Conservation (phyloP, 1,140 invertebrate species). For the Steinernema feltiae region DNA sequence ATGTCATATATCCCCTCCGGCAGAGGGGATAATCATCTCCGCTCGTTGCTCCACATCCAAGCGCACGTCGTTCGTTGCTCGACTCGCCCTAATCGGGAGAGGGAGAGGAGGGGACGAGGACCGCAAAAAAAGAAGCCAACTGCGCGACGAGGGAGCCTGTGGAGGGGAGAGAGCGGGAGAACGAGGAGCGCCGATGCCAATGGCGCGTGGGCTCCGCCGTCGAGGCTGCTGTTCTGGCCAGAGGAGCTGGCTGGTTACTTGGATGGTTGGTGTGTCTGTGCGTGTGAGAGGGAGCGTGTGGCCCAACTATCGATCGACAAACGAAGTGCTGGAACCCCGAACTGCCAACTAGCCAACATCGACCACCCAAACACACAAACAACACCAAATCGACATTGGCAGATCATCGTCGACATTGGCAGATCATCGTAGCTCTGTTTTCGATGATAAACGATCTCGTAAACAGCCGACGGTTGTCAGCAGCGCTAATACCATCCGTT, state of each 20-base stretch:
- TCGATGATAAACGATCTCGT: not conserved
- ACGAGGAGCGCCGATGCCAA: not conserved
- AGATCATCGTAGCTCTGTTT: not conserved
- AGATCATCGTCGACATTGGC: not conserved
- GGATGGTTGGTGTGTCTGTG: not conserved
- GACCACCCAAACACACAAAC: conserved; percentile 2
- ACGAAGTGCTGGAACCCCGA: conserved; percentile 12
- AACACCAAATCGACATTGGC: not conserved
- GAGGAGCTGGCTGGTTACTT: not conserved
- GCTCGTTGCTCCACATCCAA: conserved; percentile 1
- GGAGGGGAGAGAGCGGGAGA: not conserved
- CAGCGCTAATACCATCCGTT: too few relatives aligned
- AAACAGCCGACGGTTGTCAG: not conserved
- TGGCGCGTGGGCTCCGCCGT: not conserved
- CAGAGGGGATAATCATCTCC: conserved; percentile 9
- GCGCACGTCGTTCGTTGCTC: not conserved
- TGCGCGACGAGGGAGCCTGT: not conserved
- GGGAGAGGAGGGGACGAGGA: not conserved
- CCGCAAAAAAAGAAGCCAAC: not conserved
- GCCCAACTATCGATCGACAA: conserved; percentile 10
- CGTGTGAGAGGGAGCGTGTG: not conserved
- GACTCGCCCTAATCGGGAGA: conserved; percentile 11
- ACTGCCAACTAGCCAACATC: conserved; percentile 13
- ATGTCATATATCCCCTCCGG: conserved; percentile 13
- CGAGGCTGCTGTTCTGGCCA: not conserved